These are phyloP conservation scores for Barypeithes pellucidus DNA, from an alignment of 2,888 invertebrate genomes.

Conservation along the genomic window DNA sequence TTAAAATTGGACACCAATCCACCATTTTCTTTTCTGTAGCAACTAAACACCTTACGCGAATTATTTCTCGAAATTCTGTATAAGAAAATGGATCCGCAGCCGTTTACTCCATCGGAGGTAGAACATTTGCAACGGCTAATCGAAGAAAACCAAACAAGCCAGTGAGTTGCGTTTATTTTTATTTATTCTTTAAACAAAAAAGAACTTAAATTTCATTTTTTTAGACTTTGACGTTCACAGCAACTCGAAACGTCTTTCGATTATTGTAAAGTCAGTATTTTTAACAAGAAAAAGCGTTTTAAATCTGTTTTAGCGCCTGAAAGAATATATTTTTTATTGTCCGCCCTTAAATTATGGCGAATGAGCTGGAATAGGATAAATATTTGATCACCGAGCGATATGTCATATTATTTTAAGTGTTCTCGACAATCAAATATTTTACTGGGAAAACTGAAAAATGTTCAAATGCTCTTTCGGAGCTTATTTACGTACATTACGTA, in stretches of 20 bases:
- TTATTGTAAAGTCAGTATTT: neutral
- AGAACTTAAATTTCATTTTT: slow-evolving; percentile 33
- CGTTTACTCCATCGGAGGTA: slow-evolving; percentile 35
- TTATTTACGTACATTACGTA: too few relatives aligned
- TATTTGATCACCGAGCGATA: neutral
- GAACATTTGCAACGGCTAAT: slow-evolving; percentile 40
- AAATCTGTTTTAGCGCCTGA: neutral
- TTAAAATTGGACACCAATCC: slow-evolving; percentile 8
- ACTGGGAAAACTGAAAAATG: too few relatives aligned
- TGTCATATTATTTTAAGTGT: too few relatives aligned
- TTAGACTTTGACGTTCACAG: slow-evolving; percentile 38
- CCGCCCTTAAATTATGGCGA: slow-evolving; percentile 2
- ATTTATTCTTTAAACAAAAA: slow-evolving; percentile 40
- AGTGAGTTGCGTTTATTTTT: slow-evolving; percentile 41
- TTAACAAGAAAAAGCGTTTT: neutral
- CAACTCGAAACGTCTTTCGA: slow-evolving; percentile 24
- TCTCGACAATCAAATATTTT: too few relatives aligned
- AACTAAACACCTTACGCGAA: slow-evolving; percentile 17
- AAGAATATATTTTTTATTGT: neutral
- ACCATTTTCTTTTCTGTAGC: slow-evolving; percentile 35
- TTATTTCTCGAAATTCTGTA: slow-evolving; percentile 9
- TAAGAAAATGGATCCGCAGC: slow-evolving; percentile 37
- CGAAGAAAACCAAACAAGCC: slow-evolving; percentile 29
- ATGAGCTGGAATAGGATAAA: neutral
- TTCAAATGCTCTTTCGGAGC: too few relatives aligned